Percentiles rank a stretch among this genome's conserved stretches.
phyloP scores from a whole-genome alignment of 1,140 invertebrate species.

The Globodera rostochiensis region DNA sequence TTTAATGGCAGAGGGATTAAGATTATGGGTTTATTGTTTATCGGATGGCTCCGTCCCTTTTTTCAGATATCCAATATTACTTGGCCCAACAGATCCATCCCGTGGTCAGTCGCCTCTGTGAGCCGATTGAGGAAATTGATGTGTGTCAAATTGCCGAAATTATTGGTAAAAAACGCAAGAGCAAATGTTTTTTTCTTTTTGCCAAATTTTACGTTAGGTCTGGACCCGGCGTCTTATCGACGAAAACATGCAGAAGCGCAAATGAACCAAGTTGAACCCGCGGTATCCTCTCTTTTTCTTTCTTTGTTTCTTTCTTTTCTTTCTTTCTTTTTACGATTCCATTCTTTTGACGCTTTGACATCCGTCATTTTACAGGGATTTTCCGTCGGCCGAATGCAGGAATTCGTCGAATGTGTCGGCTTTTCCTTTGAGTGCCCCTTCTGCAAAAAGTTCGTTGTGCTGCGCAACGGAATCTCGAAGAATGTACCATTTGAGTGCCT shows the following conservation, averaged over 20 bases:
- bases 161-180: conserved; percentile 73
- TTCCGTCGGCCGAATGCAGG: not conserved
- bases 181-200: not conserved
- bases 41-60: conserved; percentile 1
- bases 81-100: conserved; percentile 78
- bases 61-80: conserved; percentile 67
- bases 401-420: conserved; percentile 45
- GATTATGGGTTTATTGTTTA: too few species aligned
- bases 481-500: not conserved
- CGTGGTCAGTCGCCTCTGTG: conserved; percentile 87
- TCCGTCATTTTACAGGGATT: too few species aligned
- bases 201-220: conserved; percentile 19
- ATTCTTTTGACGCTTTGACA: too few species aligned
- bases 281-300: not conserved
- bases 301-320: not conserved
- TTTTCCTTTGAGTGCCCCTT: conserved; percentile 44
- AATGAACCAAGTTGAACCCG: not conserved
- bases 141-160: conserved; percentile 83
- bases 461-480: not conserved
- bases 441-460: conserved; percentile 35
- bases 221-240: conserved; percentile 39
- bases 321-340: not conserved
- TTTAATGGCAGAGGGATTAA: too few species aligned
- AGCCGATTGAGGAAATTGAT: conserved; percentile 92
- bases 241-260: conserved; percentile 16